These are phyloP conservation scores for Drosophila demipolita DNA, from an alignment of 2,888 invertebrate genomes.

Conservation along the genomic window DNA sequence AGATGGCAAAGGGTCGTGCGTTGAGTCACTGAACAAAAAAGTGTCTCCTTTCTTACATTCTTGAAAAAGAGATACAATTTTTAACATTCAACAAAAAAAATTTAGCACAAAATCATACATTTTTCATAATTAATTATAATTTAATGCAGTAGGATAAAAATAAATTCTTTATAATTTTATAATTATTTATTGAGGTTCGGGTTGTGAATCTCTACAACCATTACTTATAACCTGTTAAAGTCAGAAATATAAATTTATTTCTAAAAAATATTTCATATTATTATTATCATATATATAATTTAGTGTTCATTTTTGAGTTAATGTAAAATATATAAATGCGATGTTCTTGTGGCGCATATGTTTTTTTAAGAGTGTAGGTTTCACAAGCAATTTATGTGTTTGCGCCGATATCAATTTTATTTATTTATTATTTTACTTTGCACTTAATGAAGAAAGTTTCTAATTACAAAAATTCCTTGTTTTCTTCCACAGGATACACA, in stretches of 20 bases:
- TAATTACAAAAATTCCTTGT: conserved; percentile 58
- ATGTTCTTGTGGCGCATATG: not conserved
- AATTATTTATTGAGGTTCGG: not conserved
- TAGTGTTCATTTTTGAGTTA: not conserved
- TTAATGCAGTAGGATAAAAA: not conserved
- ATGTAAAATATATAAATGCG: not conserved
- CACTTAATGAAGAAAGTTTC: conserved; percentile 76
- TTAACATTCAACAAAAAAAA: not conserved
- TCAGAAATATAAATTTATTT: not conserved
- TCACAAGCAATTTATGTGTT: conserved; percentile 66
- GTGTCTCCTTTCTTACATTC: not conserved
- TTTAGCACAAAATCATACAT: not conserved
- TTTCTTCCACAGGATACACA: conserved; percentile 65
- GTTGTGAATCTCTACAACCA: not conserved
- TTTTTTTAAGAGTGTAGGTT: conserved; percentile 23
- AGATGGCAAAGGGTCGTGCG: conserved; percentile 14
- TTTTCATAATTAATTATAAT: not conserved
- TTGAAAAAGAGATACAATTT: not conserved
- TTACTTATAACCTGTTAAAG: not conserved
- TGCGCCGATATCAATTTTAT: conserved; percentile 74
- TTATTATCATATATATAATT: not conserved
- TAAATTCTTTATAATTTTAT: not conserved
- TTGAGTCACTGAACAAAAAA: not conserved
- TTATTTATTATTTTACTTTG: conserved; percentile 69
- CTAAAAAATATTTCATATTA: not conserved